phyloP scores from a whole-genome alignment of 2,113 vertebrate species.

The Rana temporaria region DNA sequence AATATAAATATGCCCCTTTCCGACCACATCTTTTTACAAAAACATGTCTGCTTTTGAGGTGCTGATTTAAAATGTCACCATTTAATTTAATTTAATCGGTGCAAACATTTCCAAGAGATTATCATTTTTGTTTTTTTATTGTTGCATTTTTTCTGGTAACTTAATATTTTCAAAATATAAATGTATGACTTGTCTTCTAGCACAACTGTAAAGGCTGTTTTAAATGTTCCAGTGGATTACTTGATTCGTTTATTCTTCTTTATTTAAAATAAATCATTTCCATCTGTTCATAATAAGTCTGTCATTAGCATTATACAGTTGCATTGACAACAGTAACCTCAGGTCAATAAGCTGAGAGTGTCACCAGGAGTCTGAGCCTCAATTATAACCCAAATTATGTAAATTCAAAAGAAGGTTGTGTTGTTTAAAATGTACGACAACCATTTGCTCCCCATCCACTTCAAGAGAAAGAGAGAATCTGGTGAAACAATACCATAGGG shows the following conservation, averaged over 20 bases:
- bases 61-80: too few species aligned
- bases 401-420: constrained; percentile 52
- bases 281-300: constrained; percentile 58
- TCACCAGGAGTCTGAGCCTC: constrained; percentile 56
- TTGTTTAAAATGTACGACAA: constrained; percentile 51
- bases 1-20: too few species aligned
- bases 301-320: constrained; percentile 57
- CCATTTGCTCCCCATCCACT: constrained; percentile 51
- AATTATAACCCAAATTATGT: constrained; percentile 57
- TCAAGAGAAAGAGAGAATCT: constrained; percentile 50
- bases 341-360: constrained; percentile 56
- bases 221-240: constrained; percentile 45
- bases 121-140: too few species aligned
- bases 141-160: not conserved
- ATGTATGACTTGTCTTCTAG: constrained; percentile 23
- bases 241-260: constrained; percentile 52
- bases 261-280: constrained; percentile 57
- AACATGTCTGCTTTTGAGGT: too few species aligned
- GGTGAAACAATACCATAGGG: constrained; percentile 54
- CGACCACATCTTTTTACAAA: too few species aligned
- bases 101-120: too few species aligned
- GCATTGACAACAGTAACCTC: constrained; percentile 56
- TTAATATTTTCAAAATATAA: constrained; percentile 19
- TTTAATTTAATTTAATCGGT: too few species aligned
- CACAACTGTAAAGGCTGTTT: constrained; percentile 29